These are phyloP conservation scores for Sycophaga agraensis DNA, from an alignment of 1,140 invertebrate genomes.

Conservation along the genomic window DNA sequence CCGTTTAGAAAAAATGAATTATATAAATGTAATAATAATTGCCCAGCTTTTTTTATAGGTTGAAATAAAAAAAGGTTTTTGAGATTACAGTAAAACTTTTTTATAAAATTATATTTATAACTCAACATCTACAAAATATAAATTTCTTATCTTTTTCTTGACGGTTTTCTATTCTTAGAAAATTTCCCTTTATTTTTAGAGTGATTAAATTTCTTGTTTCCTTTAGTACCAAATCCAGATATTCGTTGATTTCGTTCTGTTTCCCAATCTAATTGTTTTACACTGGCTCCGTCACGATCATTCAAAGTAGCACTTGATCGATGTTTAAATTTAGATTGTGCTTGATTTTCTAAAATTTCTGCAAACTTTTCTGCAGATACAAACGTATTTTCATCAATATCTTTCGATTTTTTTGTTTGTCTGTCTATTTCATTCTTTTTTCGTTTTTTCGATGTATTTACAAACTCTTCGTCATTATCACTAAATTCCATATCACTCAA, in stretches of 20 bases:
- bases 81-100: too few relatives aligned
- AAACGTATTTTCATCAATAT: conserved; percentile 55
- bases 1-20: neutral
- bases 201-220: conserved; percentile 8
- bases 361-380: conserved; percentile 76
- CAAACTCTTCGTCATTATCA: conserved; percentile 34
- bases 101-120: too few relatives aligned
- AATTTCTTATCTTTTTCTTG: conserved; percentile 8
- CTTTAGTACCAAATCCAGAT: conserved; percentile 32
- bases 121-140: conserved; percentile 4
- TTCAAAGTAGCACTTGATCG: conserved; percentile 65
- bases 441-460: conserved; percentile 15
- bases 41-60: neutral
- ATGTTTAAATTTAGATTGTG: conserved; percentile 60
- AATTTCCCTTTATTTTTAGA: conserved; percentile 11
- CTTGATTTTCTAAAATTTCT: conserved; percentile 69
- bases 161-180: conserved; percentile 1
- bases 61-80: neutral
- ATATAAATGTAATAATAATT: neutral
- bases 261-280: conserved; percentile 70
- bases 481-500: conserved; percentile 42
- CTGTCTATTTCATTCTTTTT: conserved; percentile 24
- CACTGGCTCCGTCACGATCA: conserved; percentile 67
- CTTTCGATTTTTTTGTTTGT: conserved; percentile 26
- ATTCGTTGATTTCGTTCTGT: conserved; percentile 55